phyloP scores from a whole-genome alignment of 1,140 invertebrate genomes.

The Drosophila jambulina region DNA sequence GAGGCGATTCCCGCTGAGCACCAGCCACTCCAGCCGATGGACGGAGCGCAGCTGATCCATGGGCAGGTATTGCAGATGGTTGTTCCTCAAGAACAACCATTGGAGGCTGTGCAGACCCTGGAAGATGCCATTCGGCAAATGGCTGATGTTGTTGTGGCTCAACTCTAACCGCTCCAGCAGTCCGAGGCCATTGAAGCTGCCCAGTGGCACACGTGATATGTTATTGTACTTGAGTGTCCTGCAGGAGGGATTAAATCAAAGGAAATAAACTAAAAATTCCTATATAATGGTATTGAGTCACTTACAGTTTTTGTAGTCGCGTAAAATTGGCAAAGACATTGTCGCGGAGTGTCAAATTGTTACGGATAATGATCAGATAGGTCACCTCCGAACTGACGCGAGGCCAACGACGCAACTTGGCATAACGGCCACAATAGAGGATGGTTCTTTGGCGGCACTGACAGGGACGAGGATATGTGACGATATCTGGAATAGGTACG shows the following conservation, averaged over 20 bases:
- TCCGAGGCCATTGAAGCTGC: constrained; percentile 61
- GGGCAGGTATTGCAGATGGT: constrained; percentile 74
- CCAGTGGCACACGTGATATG: constrained; percentile 79
- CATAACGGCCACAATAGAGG: constrained; percentile 67
- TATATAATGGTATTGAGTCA: background rate
- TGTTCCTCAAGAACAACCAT: constrained; percentile 85
- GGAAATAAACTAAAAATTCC: background rate
- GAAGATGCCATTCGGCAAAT: constrained; percentile 84
- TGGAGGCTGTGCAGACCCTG: constrained; percentile 84
- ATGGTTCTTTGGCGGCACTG: constrained; percentile 60
- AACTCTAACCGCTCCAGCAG: constrained; percentile 78
- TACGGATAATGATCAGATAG: constrained; percentile 68
- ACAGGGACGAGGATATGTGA: constrained; percentile 76
- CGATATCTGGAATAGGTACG: constrained; percentile 47
- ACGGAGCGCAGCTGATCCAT: constrained; percentile 85
- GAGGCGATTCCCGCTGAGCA: constrained; percentile 86
- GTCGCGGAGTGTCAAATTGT: constrained; percentile 66
- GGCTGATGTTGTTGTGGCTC: constrained; percentile 85
- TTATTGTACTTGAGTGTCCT: constrained; percentile 78
- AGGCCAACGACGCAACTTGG: constrained; percentile 65
- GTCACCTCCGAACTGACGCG: constrained; percentile 71
- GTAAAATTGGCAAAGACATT: constrained; percentile 63
- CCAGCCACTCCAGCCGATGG: constrained; percentile 84
- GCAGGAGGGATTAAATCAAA: background rate
- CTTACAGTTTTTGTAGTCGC: constrained; percentile 67